Percentiles rank a stretch among this genome's conserved stretches.
phyloP scores from a whole-genome alignment of 2,113 vertebrate species.

The Zapus hudsonius region DNA sequence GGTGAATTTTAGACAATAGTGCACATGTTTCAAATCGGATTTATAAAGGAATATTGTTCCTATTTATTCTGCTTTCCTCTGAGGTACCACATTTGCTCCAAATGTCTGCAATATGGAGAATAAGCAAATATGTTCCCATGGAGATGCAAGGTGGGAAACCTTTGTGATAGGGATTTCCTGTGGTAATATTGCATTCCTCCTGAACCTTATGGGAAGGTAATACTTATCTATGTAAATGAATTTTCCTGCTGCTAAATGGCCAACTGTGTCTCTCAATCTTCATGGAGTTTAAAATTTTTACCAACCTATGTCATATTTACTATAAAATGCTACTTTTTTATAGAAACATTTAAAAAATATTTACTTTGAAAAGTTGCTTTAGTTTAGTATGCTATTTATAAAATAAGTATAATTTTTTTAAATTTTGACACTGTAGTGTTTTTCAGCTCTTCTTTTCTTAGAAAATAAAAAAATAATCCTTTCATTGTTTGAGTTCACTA shows the following conservation, averaged over 20 bases:
- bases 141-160: rapidly evolving
- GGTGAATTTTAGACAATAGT: neutral
- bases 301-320: neutral
- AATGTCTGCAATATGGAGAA: neutral
- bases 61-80: neutral
- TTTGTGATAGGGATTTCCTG: neutral
- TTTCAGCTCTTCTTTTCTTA: neutral
- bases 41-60: neutral
- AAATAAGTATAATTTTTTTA: neutral
- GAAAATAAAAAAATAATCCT: neutral
- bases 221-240: neutral
- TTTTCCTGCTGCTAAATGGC: neutral
- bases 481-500: neutral
- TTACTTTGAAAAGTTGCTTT: neutral
- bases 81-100: neutral
- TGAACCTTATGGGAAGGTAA: neutral
- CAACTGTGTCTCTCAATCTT: neutral
- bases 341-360: neutral
- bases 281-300: neutral
- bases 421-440: neutral
- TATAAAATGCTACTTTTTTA: neutral
- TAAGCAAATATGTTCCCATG: neutral
- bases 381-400: neutral
- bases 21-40: neutral
- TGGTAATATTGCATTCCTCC: neutral